Conservation (phyloP, 2,113 vertebrate species). For the Chunga burmeisteri region DNA sequence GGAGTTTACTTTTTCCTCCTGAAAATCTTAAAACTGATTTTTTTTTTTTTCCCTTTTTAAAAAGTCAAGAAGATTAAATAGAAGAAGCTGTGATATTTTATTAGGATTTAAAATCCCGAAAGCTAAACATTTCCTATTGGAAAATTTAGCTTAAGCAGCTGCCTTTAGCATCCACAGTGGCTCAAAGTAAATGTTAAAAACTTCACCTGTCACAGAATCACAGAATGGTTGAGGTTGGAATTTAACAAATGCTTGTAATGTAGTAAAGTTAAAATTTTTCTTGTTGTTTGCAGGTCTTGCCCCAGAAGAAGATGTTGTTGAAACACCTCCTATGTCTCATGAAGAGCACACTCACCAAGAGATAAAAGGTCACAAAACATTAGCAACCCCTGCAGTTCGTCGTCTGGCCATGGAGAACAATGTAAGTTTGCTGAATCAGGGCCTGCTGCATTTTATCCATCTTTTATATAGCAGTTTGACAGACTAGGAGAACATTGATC, state of each 20-base stretch:
- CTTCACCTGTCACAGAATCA: neutral
- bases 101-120: neutral
- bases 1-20: neutral
- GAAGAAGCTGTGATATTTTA: neutral
- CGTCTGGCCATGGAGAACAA: conserved; percentile 98
- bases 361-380: conserved; percentile 93
- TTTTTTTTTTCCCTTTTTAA: neutral
- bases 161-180: neutral
- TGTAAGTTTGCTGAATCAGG: conserved; percentile 69
- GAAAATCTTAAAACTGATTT: neutral
- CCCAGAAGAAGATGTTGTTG: conserved; percentile 92
- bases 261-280: neutral
- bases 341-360: conserved; percentile 97
- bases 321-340: conserved; percentile 90
- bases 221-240: neutral
- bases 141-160: neutral
- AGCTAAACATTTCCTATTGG: neutral
- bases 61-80: neutral
- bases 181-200: neutral
- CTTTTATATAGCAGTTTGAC: neutral
- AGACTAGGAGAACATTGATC: neutral
- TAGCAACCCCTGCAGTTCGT: conserved; percentile 94
- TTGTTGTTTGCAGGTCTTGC: conserved; percentile 73
- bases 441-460: neutral
- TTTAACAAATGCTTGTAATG: neutral